Evolutionary conservation across 2,113 vertebrate species (phyloP).

Genomic region (Zonotrichia leucophrys): DNA sequence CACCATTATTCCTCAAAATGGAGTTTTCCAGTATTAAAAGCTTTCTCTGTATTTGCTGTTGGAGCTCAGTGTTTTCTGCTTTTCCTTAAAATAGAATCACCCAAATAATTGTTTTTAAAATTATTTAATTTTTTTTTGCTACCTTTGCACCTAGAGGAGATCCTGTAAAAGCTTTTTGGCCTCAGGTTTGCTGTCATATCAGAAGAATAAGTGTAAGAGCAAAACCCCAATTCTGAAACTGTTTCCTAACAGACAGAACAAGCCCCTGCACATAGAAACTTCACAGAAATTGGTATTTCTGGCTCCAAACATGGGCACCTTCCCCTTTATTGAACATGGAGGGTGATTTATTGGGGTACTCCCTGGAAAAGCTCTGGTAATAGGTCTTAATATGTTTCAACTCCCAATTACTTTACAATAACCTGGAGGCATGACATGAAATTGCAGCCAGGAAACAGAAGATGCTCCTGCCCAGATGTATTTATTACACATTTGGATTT

Average conservation of each 20-base stretch:
- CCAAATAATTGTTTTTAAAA: not conserved
- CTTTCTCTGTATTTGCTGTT: not conserved
- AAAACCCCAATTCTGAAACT: not conserved
- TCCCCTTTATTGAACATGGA: not conserved
- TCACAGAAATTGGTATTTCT: not conserved
- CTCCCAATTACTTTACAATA: slow-evolving; percentile 20
- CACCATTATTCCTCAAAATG: not conserved
- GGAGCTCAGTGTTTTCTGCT: not conserved
- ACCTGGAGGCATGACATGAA: not conserved
- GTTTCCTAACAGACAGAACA: not conserved
- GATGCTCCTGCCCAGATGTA: not conserved
- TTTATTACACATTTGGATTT: not conserved
- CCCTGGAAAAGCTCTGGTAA: not conserved
- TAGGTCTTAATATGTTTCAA: slow-evolving; percentile 12
- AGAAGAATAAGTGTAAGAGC: not conserved
- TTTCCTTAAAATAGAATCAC: not conserved
- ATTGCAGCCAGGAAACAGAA: slow-evolving; percentile 6
- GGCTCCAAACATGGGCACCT: not conserved
- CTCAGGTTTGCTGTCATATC: not conserved
- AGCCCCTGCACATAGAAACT: not conserved
- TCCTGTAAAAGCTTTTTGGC: not conserved
- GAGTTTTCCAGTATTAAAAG: not conserved
- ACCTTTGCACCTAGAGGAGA: not conserved
- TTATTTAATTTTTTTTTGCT: not conserved
- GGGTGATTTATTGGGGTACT: not conserved